These are phyloP conservation scores for Etheostoma spectabile DNA, from an alignment of 2,113 vertebrate genomes.

Conservation along the genomic window DNA sequence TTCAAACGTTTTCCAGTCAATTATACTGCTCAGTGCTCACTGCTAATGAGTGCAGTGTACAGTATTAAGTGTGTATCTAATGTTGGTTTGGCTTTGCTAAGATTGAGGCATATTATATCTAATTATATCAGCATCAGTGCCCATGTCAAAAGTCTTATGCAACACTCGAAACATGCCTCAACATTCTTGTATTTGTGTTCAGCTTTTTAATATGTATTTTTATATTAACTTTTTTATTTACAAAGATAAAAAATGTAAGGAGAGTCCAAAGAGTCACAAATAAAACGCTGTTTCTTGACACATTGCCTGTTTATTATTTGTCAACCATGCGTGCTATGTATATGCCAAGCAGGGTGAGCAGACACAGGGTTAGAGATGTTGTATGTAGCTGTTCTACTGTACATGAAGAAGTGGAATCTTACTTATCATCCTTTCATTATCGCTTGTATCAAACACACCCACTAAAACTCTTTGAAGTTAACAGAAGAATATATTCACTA, in stretches of 20 bases:
- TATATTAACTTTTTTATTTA: neutral
- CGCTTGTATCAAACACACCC: neutral
- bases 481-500: neutral
- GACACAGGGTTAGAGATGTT: constrained; percentile 36
- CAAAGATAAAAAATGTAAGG: neutral
- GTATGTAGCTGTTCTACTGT: neutral
- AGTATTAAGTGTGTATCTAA: neutral
- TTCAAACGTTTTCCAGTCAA: neutral
- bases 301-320: constrained; percentile 25
- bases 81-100: constrained; percentile 60
- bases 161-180: constrained; percentile 44
- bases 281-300: constrained; percentile 4
- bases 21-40: neutral
- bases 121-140: constrained; percentile 80
- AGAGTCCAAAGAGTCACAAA: neutral
- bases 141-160: constrained; percentile 62
- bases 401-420: constrained; percentile 1
- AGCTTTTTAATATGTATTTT: neutral
- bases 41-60: neutral
- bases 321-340: constrained; percentile 50
- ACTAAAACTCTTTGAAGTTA: neutral
- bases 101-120: constrained; percentile 77
- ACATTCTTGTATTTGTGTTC: neutral
- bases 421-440: neutral
- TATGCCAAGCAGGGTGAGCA: constrained; percentile 31